A percentile compares a stretch with the other conserved stretches of the same genome.
Conservation (phyloP, 1,140 invertebrate species). For the Lithobius niger region DNA sequence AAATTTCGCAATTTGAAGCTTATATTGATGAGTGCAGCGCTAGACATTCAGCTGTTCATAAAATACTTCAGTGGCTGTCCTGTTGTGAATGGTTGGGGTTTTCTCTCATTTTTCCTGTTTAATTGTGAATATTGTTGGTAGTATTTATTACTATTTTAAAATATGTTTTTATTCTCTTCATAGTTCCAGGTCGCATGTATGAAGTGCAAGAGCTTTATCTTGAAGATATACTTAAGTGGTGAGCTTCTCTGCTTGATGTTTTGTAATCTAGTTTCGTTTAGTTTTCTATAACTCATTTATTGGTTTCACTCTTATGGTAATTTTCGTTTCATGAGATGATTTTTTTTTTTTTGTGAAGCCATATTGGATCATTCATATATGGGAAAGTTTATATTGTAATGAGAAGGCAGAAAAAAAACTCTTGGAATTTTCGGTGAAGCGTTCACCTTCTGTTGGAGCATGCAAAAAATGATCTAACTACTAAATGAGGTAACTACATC, state of each 20-base stretch:
- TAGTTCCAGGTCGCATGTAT: slow-evolving; percentile 62
- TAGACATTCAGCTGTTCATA: slow-evolving; percentile 63
- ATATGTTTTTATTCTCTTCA: slow-evolving; percentile 15
- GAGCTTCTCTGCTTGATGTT: not conserved
- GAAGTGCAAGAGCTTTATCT: slow-evolving; percentile 64
- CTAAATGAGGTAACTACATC: too few relatives aligned
- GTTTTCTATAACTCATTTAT: too few relatives aligned
- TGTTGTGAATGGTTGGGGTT: slow-evolving; percentile 42
- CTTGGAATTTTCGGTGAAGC: too few relatives aligned
- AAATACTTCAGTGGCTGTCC: slow-evolving; percentile 65
- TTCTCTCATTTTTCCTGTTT: not conserved
- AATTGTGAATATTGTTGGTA: slow-evolving; percentile 13
- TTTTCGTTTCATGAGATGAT: too few relatives aligned
- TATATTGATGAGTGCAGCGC: slow-evolving; percentile 89
- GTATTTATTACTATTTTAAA: slow-evolving; percentile 8
- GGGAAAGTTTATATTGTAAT: too few relatives aligned
- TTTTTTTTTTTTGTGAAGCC: too few relatives aligned
- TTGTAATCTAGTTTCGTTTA: too few relatives aligned
- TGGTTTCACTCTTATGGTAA: too few relatives aligned
- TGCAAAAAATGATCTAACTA: too few relatives aligned
- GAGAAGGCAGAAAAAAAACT: too few relatives aligned
- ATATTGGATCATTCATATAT: too few relatives aligned
- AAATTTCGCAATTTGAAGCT: slow-evolving; percentile 59
- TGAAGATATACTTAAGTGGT: slow-evolving; percentile 57
- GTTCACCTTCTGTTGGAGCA: too few relatives aligned